These are phyloP conservation scores for Eumerus sabulonum DNA, from an alignment of 2,888 invertebrate species.

Conservation along the genomic window DNA sequence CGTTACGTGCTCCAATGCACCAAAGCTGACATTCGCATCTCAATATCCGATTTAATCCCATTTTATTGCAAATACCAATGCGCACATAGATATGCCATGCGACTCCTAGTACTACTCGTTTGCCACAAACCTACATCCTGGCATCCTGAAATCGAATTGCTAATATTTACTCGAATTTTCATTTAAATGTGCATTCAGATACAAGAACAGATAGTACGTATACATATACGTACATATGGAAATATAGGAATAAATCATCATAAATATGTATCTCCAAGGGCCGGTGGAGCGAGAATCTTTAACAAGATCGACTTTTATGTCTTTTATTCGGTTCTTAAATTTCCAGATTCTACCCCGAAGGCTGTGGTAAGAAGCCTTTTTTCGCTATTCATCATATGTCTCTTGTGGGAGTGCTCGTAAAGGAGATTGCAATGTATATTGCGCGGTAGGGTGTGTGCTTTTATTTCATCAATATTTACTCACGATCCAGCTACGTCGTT, in stretches of 20 bases:
- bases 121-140: constrained; percentile 50
- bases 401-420: constrained; percentile 8
- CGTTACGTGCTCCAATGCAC: constrained; percentile 48
- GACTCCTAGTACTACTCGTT: constrained; percentile 10
- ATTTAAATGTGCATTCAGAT: constrained; percentile 60
- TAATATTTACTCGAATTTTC: constrained; percentile 66
- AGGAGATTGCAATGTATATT: constrained; percentile 6
- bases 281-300: neutral
- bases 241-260: too few species aligned
- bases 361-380: constrained; percentile 20
- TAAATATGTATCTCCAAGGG: neutral
- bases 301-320: constrained; percentile 27
- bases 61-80: constrained; percentile 65
- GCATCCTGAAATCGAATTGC: constrained; percentile 50
- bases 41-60: constrained; percentile 65
- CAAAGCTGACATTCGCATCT: constrained; percentile 38
- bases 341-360: constrained; percentile 12
- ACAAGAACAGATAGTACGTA: too few species aligned
- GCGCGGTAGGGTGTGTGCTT: constrained; percentile 47
- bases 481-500: constrained; percentile 51
- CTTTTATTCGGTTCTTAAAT: constrained; percentile 49
- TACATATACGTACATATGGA: too few species aligned
- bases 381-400: neutral
- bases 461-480: constrained; percentile 63
- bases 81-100: too few species aligned